Base-by-base conservation (phyloP, 2,888 invertebrate species). In the Trichogramma dendrolimi region DNA sequence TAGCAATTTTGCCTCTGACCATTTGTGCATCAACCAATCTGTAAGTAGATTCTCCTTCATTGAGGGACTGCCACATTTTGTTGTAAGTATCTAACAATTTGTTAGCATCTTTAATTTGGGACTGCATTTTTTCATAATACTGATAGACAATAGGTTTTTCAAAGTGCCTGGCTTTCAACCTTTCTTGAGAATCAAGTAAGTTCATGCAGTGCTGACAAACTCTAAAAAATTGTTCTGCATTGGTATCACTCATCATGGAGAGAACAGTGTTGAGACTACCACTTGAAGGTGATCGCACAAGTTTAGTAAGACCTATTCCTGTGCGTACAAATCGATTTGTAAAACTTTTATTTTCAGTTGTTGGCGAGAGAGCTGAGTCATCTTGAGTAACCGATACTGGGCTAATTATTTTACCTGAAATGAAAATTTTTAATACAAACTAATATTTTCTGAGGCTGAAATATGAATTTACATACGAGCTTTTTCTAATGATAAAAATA, bases 31-130 rank as follows among this genome's bases (percentile, higher is more conserved):
- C 93, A 41, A 87, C 83, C 59, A 96, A 80, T 68, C 89, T 89
- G 76, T 94, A 96, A 2, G 90, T 91, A 0, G 92, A 88, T 80
- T 97, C 96, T n/a, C 97, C 97, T 60, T 89, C 87, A 69, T 91
- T 81, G 51, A 86, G 73, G 4, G 86, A 85, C 51, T 82, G 81
- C 63, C 83, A 83, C 84, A 87, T 86, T 70, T 84, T 82, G 52
- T 80, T 75, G 71, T 85, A 87, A 67, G 82, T 80, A n/a, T 82
- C 81, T 10, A 83, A 70, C 55, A 73, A 74, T 42, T 72, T 71
- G 7, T 72, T 84, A 1, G 93, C 89, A 71, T 92, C 89, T 60
- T 87, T 87, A 78, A 92, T 89, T 60, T 89, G 81, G 58, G 86
- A 84, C 69, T 87, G 85, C 81, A 97, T 86, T 76, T 91, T 87